These are phyloP conservation scores for Dasypus novemcinctus DNA, from an alignment of 2,113 vertebrate genomes.

Conservation along the genomic window DNA sequence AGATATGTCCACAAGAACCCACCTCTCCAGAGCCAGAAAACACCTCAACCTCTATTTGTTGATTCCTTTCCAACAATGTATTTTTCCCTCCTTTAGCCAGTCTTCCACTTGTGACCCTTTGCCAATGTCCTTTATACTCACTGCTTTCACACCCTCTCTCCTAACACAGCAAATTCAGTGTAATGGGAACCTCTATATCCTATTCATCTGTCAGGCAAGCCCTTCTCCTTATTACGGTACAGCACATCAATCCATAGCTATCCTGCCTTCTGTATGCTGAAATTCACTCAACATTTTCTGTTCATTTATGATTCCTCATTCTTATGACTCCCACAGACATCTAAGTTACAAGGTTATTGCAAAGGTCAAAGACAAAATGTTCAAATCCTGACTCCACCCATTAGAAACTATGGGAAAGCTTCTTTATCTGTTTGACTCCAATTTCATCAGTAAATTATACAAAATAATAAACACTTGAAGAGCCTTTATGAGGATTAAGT, in stretches of 20 bases:
- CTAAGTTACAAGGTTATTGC: neutral
- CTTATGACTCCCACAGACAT: neutral
- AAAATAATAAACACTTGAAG: neutral
- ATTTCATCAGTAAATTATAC: neutral
- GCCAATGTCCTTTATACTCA: neutral
- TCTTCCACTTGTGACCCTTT: neutral
- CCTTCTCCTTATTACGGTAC: neutral
- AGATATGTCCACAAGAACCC: neutral
- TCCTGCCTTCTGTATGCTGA: neutral
- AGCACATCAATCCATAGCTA: neutral
- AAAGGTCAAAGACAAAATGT: neutral
- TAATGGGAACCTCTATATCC: neutral
- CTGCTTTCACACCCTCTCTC: neutral
- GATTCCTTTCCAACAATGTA: neutral
- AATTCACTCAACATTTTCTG: neutral
- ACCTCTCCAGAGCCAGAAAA: neutral
- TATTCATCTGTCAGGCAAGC: neutral
- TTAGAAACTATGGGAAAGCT: neutral
- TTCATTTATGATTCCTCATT: neutral
- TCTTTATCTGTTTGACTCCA: neutral
- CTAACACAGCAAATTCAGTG: neutral
- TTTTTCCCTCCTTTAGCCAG: neutral
- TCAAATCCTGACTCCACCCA: neutral
- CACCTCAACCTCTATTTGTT: neutral
- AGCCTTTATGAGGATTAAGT: neutral